Conservation (phyloP, 2,113 vertebrate species). For the Ophthalmolycus amberensis region DNA sequence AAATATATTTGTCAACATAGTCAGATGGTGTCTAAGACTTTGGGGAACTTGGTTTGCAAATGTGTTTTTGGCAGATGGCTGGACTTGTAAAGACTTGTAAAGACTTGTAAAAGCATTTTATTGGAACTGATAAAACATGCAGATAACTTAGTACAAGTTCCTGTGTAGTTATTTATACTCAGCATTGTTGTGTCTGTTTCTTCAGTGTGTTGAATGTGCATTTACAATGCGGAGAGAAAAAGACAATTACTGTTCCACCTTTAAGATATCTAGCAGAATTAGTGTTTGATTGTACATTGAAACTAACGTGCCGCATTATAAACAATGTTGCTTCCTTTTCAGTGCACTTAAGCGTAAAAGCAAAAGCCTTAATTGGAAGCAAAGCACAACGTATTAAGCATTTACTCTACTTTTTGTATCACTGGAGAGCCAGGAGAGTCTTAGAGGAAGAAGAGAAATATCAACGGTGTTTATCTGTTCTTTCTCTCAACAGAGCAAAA, state of each 20-base stretch:
- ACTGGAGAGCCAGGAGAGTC: background rate
- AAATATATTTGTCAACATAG: conserved; percentile 11
- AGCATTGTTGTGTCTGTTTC: background rate
- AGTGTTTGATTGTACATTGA: conserved; percentile 16
- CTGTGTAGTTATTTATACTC: background rate
- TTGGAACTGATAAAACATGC: background rate
- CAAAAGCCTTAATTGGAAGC: conserved; percentile 9
- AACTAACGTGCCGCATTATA: conserved; percentile 6
- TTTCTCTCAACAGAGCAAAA: background rate
- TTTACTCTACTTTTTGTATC: background rate
- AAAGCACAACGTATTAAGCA: background rate
- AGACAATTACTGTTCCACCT: background rate
- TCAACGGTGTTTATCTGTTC: background rate
- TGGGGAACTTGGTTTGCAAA: background rate
- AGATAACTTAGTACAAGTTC: background rate
- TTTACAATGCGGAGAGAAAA: background rate
- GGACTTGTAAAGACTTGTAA: conserved; percentile 4
- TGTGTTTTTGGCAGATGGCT: conserved; percentile 14
- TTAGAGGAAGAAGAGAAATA: background rate
- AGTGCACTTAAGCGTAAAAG: background rate
- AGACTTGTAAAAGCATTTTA: conserved; percentile 2
- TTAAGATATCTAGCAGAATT: background rate
- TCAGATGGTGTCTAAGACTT: conserved; percentile 18
- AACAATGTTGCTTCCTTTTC: background rate
- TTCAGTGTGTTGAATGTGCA: background rate